Conservation (phyloP, 2,113 vertebrate genomes). For the Mesembrinibis cayennensis region DNA sequence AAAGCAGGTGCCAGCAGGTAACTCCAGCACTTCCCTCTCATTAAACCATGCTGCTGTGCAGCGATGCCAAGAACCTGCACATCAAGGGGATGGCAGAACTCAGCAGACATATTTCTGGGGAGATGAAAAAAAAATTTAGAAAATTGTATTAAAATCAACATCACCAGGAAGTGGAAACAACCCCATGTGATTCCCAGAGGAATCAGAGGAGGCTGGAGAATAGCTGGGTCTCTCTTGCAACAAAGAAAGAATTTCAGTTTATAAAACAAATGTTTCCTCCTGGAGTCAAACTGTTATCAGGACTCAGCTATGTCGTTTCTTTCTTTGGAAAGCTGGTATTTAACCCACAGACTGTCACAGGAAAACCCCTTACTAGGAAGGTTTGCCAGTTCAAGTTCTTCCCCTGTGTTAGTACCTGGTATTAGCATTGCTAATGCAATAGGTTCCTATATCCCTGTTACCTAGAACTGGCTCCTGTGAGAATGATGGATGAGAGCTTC, state of each 20-base stretch:
- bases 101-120: background rate
- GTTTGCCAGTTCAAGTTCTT: background rate
- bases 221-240: background rate
- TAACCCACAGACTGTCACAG: background rate
- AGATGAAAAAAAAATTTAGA: background rate
- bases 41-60: background rate
- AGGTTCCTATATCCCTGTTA: background rate
- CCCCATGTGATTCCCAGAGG: background rate
- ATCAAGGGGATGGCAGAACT: background rate
- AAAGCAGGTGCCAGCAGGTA: background rate
- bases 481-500: background rate
- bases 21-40: background rate
- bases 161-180: background rate
- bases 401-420: background rate
- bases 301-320: background rate
- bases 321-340: background rate
- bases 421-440: background rate
- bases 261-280: background rate
- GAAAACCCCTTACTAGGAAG: background rate
- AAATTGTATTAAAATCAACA: background rate
- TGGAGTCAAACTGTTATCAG: background rate
- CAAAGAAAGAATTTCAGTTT: background rate
- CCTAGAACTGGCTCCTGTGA: background rate
- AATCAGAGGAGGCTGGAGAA: background rate
- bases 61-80: background rate